A percentile compares a stretch with the other conserved stretches of the same genome.
These are phyloP conservation scores for Deilephila porcellus DNA, from an alignment of 2,888 invertebrate genomes.

Conservation along the genomic window DNA sequence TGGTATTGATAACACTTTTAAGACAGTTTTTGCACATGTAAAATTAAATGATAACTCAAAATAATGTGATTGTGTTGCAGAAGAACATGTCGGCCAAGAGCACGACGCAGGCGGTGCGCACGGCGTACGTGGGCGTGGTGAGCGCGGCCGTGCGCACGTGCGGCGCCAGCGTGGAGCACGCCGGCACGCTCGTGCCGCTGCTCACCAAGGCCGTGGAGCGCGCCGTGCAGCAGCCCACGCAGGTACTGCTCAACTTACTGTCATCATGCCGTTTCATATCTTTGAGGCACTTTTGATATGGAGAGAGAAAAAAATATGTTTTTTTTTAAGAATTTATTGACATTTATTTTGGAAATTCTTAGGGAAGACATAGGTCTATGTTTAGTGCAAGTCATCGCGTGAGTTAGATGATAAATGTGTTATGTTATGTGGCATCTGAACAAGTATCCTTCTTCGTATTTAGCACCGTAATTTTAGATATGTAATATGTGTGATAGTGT, in stretches of 20 bases:
- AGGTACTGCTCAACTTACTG: slow-evolving; percentile 65
- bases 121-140: slow-evolving; percentile 90
- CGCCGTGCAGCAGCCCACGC: slow-evolving; percentile 90
- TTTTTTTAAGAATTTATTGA: too few relatives aligned
- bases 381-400: background rate
- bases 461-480: too few relatives aligned
- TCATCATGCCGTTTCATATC: too few relatives aligned
- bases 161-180: slow-evolving; percentile 71
- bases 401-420: too few relatives aligned
- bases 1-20: too few relatives aligned
- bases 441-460: too few relatives aligned
- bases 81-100: slow-evolving; percentile 91
- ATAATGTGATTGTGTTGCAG: slow-evolving; percentile 61
- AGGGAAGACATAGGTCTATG: background rate
- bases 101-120: slow-evolving; percentile 90
- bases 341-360: too few relatives aligned
- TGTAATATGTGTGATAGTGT: too few relatives aligned
- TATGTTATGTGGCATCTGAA: too few relatives aligned
- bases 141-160: slow-evolving; percentile 52
- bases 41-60: background rate
- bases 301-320: too few relatives aligned
- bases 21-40: too few relatives aligned
- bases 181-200: slow-evolving; percentile 84
- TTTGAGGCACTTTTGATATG: too few relatives aligned
- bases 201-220: slow-evolving; percentile 90